Evolutionary conservation across 2,888 invertebrate genomes (phyloP).

Genomic region (Drosophila conformis): DNA sequence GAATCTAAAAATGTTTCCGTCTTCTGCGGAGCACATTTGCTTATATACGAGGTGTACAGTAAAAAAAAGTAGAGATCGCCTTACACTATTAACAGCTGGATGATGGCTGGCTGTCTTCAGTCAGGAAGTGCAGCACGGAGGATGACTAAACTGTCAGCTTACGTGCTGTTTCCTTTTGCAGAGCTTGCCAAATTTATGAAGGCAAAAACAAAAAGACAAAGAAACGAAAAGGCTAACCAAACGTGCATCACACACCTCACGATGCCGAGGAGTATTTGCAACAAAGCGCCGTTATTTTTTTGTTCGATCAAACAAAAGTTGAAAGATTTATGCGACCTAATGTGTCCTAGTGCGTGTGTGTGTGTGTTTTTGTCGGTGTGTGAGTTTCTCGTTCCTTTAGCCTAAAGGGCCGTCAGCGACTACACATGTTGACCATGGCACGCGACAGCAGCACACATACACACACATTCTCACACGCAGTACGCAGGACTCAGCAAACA

Average conservation of each 20-base stretch:
- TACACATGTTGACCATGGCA: conserved; percentile 61
- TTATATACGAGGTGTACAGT: background rate
- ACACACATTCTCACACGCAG: conserved; percentile 2
- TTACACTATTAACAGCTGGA: conserved; percentile 64
- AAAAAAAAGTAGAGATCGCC: conserved; percentile 18
- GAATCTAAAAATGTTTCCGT: background rate
- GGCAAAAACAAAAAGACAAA: conserved; percentile 21
- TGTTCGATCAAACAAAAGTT: conserved; percentile 79
- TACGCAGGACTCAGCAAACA: background rate
- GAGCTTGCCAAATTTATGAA: conserved; percentile 66
- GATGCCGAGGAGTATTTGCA: conserved; percentile 23
- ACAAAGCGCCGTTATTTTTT: conserved; percentile 76
- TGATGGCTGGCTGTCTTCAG: background rate
- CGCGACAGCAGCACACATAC: conserved; percentile 16
- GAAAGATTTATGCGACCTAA: conserved; percentile 69
- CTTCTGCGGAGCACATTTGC: background rate
- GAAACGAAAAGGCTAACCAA: background rate
- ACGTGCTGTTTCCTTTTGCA: conserved; percentile 59
- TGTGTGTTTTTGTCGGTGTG: conserved; percentile 13
- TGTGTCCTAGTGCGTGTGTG: conserved; percentile 16
- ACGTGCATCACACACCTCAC: conserved; percentile 1
- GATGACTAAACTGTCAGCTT: conserved; percentile 63
- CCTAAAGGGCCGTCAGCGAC: conserved; percentile 61
- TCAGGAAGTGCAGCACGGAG: conserved; percentile 7
- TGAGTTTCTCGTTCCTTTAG: conserved; percentile 41